Evolutionary conservation across 2,113 vertebrate genomes (phyloP), one percentile per base, ranked within the genome.

Genomic region (Barnardius zonarius): DNA sequence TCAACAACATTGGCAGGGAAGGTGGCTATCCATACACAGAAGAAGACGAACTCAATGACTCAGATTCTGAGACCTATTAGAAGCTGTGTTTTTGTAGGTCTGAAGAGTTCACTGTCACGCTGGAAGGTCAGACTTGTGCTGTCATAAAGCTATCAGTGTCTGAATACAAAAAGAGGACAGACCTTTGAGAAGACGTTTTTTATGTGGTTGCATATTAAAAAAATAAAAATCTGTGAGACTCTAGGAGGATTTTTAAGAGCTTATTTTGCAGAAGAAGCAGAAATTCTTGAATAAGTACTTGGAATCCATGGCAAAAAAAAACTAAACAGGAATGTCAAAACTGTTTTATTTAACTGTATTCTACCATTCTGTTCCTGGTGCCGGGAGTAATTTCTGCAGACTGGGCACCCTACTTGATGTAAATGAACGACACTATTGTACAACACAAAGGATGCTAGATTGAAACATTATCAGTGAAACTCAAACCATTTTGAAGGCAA

Each of bases 31-130:
- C 99, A 3, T 98, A 99, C 85, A 98, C 98, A 10, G 98, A 99
- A 54, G 99, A 99, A 39, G 99, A 99, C 0, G 99, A 99, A 95
- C 99, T 99, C 97, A 99, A 99, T 89, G 99, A 99, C 98, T 99
- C 99, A 0, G 99, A 99, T 93, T 99, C 99, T 5, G 99, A 99
- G 98, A 99, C 99, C 49, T 99, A 99, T 97, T 99, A 98, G 99
- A 72, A 89, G 81, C 92, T 70, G 35, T 57, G 13, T 92, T 91
- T 91, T 68, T 88, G n/a, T 69, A 87, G 89, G 70, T 86, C 84
- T 63, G 57, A 69, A 83, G 82, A 93, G 46, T 54, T 76, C 91
- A 82, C 67, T 66, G 83, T 52, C 63, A 64, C 4, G 35, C 90
- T 88, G 95, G 95, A 97, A 80, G 78, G 95, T 96, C 94, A 96